Evolutionary conservation across 2,113 vertebrate species (phyloP), one percentile per base, ranked within the genome.

Genomic region (Patagioenas fasciata): DNA sequence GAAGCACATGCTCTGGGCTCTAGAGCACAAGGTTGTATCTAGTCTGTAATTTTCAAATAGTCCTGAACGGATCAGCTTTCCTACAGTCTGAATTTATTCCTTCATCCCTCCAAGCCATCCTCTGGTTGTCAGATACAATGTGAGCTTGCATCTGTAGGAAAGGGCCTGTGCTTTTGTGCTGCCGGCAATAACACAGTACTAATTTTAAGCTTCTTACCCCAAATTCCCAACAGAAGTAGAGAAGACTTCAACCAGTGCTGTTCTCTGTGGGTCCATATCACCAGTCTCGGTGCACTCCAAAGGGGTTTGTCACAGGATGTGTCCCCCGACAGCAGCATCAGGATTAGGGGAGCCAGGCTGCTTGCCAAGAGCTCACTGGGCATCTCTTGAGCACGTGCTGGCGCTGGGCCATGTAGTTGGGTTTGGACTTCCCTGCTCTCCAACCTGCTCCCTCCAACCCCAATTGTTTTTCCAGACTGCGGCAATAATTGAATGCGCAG

Each of bases 331-430:
- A 15, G 61, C 19, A 14, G 31, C 40, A 16, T 6, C 3, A 1
- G 34, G 14, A 6, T 0, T 2, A 1, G 7, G 5, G 18, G 34
- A 44, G 58, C 25, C 0, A 0, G 36, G 40, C 36, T 80, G 47
- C 80, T 77, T 51, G 28, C 8, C 10, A 31, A 80, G 40, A 80
- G 28, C 64, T 67, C 2, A 0, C 42, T 1, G 4, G 50, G 7
- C 20, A 2, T 71, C 31, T 32, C 38, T 62, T 0, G 5, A 44
- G 32, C 25, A 9, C 1, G 28, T n/a, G 51, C 86, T 66, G 84
- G 31, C 1, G 19, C 66, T 62, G 50, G 23, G 17, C 14, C 1
- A 2, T 8, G 11, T 4, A 3, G 18, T 5, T 71, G 64, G 38
- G 40, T 56, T 72, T 9, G 5, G 38, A 18, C 24, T 91, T 28